Evolutionary conservation across 2,888 invertebrate species (phyloP).

Genomic region (Orthosia incerta): DNA sequence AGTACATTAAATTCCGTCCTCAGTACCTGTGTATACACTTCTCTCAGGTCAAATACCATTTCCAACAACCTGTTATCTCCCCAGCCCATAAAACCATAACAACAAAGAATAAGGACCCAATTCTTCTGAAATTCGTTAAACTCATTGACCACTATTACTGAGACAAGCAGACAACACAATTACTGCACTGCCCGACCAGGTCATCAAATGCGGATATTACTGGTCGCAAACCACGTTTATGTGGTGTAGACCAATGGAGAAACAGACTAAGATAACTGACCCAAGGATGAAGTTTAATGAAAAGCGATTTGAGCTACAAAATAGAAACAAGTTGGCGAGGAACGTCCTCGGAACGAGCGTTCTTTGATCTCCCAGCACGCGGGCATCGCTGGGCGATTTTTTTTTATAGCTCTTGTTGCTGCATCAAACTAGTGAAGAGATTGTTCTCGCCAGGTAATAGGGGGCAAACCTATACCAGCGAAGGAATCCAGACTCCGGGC

Average conservation of each 20-base stretch:
- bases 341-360: too few relatives aligned
- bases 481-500: too few relatives aligned
- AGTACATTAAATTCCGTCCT: neutral
- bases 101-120: conserved; percentile 29
- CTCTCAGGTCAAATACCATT: neutral
- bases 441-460: too few relatives aligned
- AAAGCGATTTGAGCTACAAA: too few relatives aligned
- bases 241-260: conserved; percentile 9
- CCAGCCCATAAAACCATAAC: neutral
- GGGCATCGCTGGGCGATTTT: too few relatives aligned
- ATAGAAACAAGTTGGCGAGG: too few relatives aligned
- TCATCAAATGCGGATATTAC: conserved; percentile 34
- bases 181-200: conserved; percentile 7
- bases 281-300: too few relatives aligned
- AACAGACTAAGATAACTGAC: too few relatives aligned
- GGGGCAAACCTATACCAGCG: too few relatives aligned
- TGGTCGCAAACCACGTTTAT: conserved; percentile 18
- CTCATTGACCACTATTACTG: conserved; percentile 13
- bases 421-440: too few relatives aligned
- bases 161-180: conserved; percentile 38
- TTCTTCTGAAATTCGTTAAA: conserved; percentile 36
- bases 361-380: too few relatives aligned
- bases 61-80: neutral
- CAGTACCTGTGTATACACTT: neutral
- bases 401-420: too few relatives aligned